Base-by-base conservation (phyloP, 2,888 invertebrate species). In the Lithophane leautieri region DNA sequence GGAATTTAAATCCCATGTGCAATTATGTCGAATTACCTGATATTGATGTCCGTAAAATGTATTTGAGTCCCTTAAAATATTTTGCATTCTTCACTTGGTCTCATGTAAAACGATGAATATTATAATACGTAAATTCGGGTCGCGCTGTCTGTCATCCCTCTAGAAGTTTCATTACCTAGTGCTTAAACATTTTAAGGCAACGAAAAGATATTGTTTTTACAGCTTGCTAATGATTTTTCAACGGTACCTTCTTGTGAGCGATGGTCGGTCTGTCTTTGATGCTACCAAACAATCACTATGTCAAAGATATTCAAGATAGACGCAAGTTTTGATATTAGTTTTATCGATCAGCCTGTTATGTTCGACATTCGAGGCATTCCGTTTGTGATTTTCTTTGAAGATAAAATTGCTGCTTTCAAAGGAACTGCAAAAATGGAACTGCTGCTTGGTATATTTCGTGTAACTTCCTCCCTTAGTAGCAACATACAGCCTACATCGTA, bases 101-200 rank as follows among this genome's bases (percentile, higher is more conserved):
- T 42, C 61, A 54, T 70, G 44, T 56, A 58, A 40, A 70, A 50
- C 34, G 54, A 54, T 76, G 82, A 87, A 85, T 87, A 52, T 66
- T 66, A n/a, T 74, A 28, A 67, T 67, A 67, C n/a, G 25, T 87
- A 90, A 87, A 90, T 89, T 86, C 82, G 78, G 84, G 89, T 89
- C 87, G 82, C 81, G 81, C 88, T 88, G 88, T 88, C 88, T 88
- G 88, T 88, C 90, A 89, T 88, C 86, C 86, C 78, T 84, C 83
- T 81, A 83, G 84, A 89, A 92, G 90, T 90, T 89, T 87, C 83
- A 91, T 90, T 89, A 82, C 66, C 54, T 73, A 87, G 83, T 84
- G 47, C 28, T 72, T 61, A 47, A 56, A 78, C 56, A 44, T 84
- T 86, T 84, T 82, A 76, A 71, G 81, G 77, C 63, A 82, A 80